A percentile compares a stretch with the other conserved stretches of the same genome.
Evolutionary conservation across 2,888 invertebrate genomes (phyloP).

Genomic region (Noctuana brunneofusca): DNA sequence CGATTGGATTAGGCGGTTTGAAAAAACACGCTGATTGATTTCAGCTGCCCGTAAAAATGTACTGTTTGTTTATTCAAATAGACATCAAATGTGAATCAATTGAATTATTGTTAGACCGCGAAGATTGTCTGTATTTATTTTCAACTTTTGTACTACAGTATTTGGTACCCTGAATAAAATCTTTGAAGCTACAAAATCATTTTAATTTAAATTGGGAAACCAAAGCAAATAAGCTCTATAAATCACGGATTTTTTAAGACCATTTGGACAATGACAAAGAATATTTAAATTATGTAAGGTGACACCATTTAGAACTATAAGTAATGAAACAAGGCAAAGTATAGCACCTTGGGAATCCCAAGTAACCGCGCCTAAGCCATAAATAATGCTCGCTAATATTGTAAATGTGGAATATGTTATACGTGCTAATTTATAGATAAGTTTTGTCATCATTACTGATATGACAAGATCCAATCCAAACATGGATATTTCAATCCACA

Average conservation of each 20-base stretch:
- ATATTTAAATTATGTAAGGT: not conserved
- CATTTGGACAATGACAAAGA: not conserved
- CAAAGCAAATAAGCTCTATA: no score
- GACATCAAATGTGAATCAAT: conserved; percentile 7
- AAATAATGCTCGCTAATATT: not conserved
- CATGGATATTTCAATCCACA: not conserved
- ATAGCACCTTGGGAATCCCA: not conserved
- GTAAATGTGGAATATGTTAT: not conserved
- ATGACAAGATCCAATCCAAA: not conserved
- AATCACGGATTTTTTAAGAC: not conserved
- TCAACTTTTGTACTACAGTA: no score
- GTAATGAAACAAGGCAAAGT: not conserved
- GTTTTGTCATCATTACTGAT: not conserved
- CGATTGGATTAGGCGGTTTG: conserved; percentile 31
- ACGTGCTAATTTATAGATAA: not conserved
- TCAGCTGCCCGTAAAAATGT: conserved; percentile 16
- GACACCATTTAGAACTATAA: not conserved
- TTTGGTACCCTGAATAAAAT: no score
- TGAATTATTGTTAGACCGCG: not conserved
- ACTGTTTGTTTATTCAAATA: conserved; percentile 14
- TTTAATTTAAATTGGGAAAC: no score
- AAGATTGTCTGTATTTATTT: no score
- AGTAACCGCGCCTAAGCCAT: not conserved
- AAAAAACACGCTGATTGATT: conserved; percentile 33
- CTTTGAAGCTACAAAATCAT: no score